Base-by-base conservation (phyloP, 2,113 vertebrate genomes). In the Onychorhynchus coronatus region DNA sequence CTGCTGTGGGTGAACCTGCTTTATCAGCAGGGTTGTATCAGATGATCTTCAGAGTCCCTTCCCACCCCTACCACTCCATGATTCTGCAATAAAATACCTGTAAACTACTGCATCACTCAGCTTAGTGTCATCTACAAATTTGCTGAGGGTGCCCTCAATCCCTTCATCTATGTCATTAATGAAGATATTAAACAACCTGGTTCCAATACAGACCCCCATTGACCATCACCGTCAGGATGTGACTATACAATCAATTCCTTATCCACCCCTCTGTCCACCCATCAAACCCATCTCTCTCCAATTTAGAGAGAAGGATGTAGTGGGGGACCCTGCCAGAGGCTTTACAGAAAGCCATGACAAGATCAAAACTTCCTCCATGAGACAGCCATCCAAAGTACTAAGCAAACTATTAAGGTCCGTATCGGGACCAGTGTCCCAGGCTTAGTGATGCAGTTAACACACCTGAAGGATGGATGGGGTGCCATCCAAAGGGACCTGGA, bases 21-120 rank as follows among this genome's bases (percentile, higher is more conserved):
- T 61, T 61, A 20, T 23, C 0, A 0, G 11, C 2, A 3, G 35
- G 21, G 9, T 12, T 59, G 37, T 11, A 68, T 8, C 22, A 77
- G 44, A 33, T 44, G 25, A 31, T 52, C 21, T 52, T 33, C 31
- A 77, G 37, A 52, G 27, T 44, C 18, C 18, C 21, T 52, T 61
- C 22, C 27, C 31, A 27, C 25, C 4, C 11, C 13, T 35, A 14
- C 17, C 17, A 37, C 9, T 52, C 44, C 5, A 9, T 14, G 14
- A 52, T 33, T 68, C 53, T 59, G 53, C 28, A 11, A 76, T 67
- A 50, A 76, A 59, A 59, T 31, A 42, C 20, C 19, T 42, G 19
- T 14, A 65, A 62, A 65, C 30, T 31, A 50, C 24, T 17, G 25
- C 14, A 35, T 68, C 27, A 59, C 13, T 76, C 31, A 77, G 21